Percentiles rank a stretch among this genome's conserved stretches.
Evolutionary conservation across 2,888 invertebrate species (phyloP).

Genomic region (Coelinius sp.): DNA sequence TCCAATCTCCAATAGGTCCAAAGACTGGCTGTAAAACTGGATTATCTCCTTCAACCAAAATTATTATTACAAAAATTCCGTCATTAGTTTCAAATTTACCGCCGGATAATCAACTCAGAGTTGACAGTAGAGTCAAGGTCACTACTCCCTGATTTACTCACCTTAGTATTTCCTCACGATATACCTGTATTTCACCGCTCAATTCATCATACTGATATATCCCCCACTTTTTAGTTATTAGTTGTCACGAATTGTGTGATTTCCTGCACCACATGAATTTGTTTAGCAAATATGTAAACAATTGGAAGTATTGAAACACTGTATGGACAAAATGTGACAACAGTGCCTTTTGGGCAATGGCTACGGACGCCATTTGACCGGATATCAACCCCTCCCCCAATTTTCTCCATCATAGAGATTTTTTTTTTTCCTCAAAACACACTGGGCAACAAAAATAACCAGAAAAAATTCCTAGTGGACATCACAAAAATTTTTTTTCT

Average conservation of each 20-base stretch:
- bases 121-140: conserved; percentile 68
- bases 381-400: conserved; percentile 52
- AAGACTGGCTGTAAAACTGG: too few relatives aligned
- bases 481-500: background rate
- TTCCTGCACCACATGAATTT: background rate
- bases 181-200: conserved; percentile 34
- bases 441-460: background rate
- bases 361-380: conserved; percentile 68
- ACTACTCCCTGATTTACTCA: conserved; percentile 56
- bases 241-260: background rate
- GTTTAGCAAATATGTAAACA: conserved; percentile 61
- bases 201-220: conserved; percentile 15
- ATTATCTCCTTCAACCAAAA: background rate
- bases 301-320: conserved; percentile 70
- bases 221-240: background rate
- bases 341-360: conserved; percentile 60
- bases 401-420: background rate
- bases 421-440: background rate
- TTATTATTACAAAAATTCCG: conserved; percentile 8
- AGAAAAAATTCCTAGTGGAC: conserved; percentile 6
- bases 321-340: conserved; percentile 70
- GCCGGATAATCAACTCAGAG: conserved; percentile 45
- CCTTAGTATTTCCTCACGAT: conserved; percentile 20
- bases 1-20: too few relatives aligned
- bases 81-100: conserved; percentile 57